Base-by-base conservation (phyloP, 2,888 invertebrate species). In the Aphelenchoides bicaudatus region DNA sequence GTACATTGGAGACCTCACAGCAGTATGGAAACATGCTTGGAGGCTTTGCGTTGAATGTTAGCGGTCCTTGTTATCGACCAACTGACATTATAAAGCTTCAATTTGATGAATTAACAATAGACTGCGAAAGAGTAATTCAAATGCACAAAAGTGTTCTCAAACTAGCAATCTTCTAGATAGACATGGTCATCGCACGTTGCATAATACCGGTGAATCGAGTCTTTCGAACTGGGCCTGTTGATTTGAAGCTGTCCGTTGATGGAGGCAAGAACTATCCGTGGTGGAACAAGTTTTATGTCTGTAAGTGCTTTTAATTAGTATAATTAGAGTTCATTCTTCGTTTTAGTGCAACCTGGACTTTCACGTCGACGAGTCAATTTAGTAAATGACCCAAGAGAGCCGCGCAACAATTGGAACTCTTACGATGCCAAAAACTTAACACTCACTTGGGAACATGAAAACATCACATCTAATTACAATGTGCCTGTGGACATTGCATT, bases 1-100 rank as follows among this genome's bases (percentile, higher is more conserved):
- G 43, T 19, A 56, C 66, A 19, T 23, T 65, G 39, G 68, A 70
- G 56, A 69, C 61, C 6, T 70, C 70, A n/a, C 65, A 69, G 31
- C 64, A 70, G 23, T 69, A 69, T 29, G 65, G 68, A 23, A 65
- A 69, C 27, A 93, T 96, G 93, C 83, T 94, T 65, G 96, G 96
- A 3, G 94, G 94, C 0, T 90, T 91, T 0, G 86, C 92, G 56
- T 90, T 96, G 30, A 93, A 94, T 78, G 89, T 96, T 60, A 91
- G 93, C 0, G 94, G 94, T 0, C 91, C 92, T 2, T 96, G 94
- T 79, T 91, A 92, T 79, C 84, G 86, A 65, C 85, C 85, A 0
- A 83, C 83, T 1, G 86, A 88, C 70, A 85, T 87, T 67, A 86
- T 93, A 50, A 86, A 55, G 87, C 87, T 39, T 8, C 65, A 65